Conservation (phyloP, 2,797 vertebrate species). For the Cuculus canorus region DNA sequence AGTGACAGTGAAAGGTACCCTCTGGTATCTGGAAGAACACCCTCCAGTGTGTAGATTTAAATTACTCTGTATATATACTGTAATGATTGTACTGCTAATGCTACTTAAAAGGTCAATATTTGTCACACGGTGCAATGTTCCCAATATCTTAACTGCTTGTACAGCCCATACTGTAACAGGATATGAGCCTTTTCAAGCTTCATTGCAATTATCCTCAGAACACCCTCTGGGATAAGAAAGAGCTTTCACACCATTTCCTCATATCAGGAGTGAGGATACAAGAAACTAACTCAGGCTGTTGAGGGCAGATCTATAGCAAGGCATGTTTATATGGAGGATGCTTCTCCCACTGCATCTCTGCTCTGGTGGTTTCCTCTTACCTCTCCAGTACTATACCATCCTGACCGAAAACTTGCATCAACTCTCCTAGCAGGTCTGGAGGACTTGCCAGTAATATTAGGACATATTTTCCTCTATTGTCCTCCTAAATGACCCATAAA, state of each 20-base stretch:
- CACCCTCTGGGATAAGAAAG: neutral
- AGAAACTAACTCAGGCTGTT: neutral
- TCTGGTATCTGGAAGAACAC: neutral
- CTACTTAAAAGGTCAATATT: conserved; percentile 55
- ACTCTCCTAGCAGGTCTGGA: neutral
- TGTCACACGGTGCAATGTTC: conserved; percentile 32
- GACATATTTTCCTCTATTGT: neutral
- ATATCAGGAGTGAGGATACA: neutral
- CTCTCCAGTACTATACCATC: neutral
- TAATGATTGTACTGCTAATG: conserved; percentile 12
- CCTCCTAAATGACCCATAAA: neutral
- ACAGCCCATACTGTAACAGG: neutral
- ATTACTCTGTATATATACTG: conserved; percentile 2
- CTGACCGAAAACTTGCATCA: neutral
- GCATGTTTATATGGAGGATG: neutral
- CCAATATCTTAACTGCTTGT: neutral
- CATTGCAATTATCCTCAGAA: neutral
- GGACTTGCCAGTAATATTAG: neutral
- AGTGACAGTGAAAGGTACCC: neutral
- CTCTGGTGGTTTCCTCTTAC: neutral
- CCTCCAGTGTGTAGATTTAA: neutral
- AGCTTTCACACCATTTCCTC: neutral
- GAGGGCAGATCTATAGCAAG: neutral
- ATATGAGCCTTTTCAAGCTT: neutral
- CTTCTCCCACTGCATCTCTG: neutral